A percentile compares a stretch with the other conserved stretches of the same genome.
Conservation (phyloP, 2,113 vertebrate genomes). For the Thamnaconus septentrionalis region DNA sequence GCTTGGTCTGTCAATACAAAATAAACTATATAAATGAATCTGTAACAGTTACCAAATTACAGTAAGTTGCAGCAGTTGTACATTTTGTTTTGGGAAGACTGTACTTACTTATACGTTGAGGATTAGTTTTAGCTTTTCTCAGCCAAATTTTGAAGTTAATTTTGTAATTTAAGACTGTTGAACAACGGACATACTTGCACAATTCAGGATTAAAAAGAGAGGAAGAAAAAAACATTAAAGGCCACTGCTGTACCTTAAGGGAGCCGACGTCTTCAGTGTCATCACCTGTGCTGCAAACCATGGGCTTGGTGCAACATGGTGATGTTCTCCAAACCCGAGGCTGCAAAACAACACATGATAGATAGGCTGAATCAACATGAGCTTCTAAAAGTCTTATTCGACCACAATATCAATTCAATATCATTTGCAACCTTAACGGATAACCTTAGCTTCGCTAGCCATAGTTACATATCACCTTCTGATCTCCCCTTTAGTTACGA, state of each 20-base stretch:
- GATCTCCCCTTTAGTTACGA: not conserved
- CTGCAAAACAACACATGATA: conserved; percentile 57
- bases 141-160: too few species aligned
- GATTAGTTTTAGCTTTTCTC: too few species aligned
- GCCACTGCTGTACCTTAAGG: conserved; percentile 78
- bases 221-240: not conserved
- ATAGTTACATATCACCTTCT: not conserved
- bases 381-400: too few species aligned
- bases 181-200: too few species aligned
- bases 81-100: too few species aligned
- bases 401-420: not conserved
- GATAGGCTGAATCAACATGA: not conserved
- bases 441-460: conserved; percentile 27
- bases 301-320: conserved; percentile 62
- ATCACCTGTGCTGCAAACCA: conserved; percentile 79
- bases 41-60: too few species aligned
- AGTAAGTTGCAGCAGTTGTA: too few species aligned
- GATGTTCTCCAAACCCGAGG: conserved; percentile 50
- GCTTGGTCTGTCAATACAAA: too few species aligned
- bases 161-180: too few species aligned
- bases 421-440: not conserved
- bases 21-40: too few species aligned
- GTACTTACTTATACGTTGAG: too few species aligned
- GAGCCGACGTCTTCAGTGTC: conserved; percentile 76
- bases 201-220: too few species aligned